phyloP scores from a whole-genome alignment of 2,797 vertebrate species.

The Cynopterus sphinx region DNA sequence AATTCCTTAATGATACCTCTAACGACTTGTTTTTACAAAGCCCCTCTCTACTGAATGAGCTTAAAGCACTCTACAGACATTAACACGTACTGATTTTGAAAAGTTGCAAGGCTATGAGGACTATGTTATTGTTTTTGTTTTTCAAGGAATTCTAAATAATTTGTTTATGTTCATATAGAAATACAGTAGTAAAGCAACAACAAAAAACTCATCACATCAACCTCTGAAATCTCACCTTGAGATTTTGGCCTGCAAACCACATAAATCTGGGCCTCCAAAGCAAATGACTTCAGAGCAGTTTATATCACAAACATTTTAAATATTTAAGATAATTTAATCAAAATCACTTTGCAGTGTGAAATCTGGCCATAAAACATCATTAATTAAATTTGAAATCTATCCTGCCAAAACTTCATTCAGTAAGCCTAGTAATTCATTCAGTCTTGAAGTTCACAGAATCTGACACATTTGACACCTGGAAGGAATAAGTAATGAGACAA shows the following conservation, averaged over 20 bases:
- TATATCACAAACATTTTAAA: background rate
- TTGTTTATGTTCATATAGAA: slow-evolving; percentile 29
- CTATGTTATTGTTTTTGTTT: slow-evolving; percentile 18
- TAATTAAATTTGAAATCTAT: background rate
- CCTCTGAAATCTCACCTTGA: background rate
- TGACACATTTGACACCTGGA: background rate
- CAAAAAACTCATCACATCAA: background rate
- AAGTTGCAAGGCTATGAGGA: slow-evolving; percentile 52
- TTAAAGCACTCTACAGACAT: slow-evolving; percentile 46
- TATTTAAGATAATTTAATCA: background rate
- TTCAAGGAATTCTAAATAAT: background rate
- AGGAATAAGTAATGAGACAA: background rate
- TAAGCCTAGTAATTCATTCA: background rate
- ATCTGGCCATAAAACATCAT: background rate
- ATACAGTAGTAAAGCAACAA: background rate
- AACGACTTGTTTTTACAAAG: slow-evolving; percentile 46
- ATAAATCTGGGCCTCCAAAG: background rate
- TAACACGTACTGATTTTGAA: background rate
- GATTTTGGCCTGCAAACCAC: background rate
- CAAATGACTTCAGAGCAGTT: background rate
- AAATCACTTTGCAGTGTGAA: slow-evolving; percentile 1
- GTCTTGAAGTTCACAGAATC: background rate
- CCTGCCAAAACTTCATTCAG: background rate
- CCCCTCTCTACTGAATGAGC: background rate
- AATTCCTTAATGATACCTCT: background rate